Evolutionary conservation across 1,140 invertebrate genomes (phyloP).

Genomic region (Copidosoma floridanum): DNA sequence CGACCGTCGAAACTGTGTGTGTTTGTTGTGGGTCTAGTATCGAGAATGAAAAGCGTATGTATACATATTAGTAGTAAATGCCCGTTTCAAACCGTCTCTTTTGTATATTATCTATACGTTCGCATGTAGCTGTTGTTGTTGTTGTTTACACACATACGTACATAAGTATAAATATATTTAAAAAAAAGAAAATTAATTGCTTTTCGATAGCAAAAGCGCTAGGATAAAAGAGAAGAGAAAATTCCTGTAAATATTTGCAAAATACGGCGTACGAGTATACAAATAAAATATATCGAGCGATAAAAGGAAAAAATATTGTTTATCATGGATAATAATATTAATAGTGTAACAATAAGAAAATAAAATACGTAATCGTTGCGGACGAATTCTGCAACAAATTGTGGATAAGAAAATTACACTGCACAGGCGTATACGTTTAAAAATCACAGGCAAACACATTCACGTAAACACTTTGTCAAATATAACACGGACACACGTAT

Average conservation of each 20-base stretch:
- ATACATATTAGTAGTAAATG: conserved; percentile 21
- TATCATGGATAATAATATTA: conserved; percentile 41
- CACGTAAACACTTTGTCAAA: background rate
- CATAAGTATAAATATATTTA: background rate
- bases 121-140: conserved; percentile 28
- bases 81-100: conserved; percentile 30
- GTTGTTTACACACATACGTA: conserved; percentile 33
- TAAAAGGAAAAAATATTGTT: conserved; percentile 36
- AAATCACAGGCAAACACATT: conserved; percentile 4
- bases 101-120: conserved; percentile 34
- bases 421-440: conserved; percentile 44
- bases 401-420: conserved; percentile 18
- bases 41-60: conserved; percentile 8
- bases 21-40: background rate
- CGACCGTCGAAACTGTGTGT: conserved; percentile 1
- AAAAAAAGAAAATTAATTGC: background rate
- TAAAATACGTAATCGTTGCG: conserved; percentile 44
- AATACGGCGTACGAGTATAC: no score
- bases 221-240: no score
- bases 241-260: conserved; percentile 46
- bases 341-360: conserved; percentile 2
- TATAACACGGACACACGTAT: background rate
- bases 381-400: conserved; percentile 36
- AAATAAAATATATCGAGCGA: conserved; percentile 3
- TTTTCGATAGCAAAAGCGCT: conserved; percentile 29